Evolutionary conservation across 2,888 invertebrate species (phyloP).

Genomic region (Tortrix viridana): DNA sequence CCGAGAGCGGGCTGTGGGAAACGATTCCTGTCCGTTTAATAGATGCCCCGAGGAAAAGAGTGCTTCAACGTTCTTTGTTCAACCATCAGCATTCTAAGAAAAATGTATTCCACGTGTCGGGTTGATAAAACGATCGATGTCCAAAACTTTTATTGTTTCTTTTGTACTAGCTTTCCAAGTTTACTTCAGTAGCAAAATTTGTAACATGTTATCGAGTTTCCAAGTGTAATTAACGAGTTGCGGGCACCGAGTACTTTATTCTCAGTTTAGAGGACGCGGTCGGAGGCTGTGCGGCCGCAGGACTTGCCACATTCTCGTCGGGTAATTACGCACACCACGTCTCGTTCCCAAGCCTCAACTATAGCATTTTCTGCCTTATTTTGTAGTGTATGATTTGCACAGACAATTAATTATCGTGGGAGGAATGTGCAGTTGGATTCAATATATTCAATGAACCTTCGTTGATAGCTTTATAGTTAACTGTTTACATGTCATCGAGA

Average conservation of each 20-base stretch:
- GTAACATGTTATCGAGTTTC: slow-evolving; percentile 68
- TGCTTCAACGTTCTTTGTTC: slow-evolving; percentile 62
- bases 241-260: slow-evolving; percentile 74
- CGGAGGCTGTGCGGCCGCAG: slow-evolving; percentile 67
- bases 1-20: slow-evolving; percentile 79
- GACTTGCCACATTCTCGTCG: slow-evolving; percentile 78
- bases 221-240: slow-evolving; percentile 75
- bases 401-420: slow-evolving; percentile 79
- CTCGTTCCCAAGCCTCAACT: slow-evolving; percentile 74
- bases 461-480: slow-evolving; percentile 49
- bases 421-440: slow-evolving; percentile 63
- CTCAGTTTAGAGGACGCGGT: slow-evolving; percentile 70
- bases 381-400: slow-evolving; percentile 78
- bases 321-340: slow-evolving; percentile 78
- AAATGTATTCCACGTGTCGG: slow-evolving; percentile 40
- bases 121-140: slow-evolving; percentile 9
- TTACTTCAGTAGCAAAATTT: slow-evolving; percentile 49
- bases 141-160: slow-evolving; percentile 7
- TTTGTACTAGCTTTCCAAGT: slow-evolving; percentile 32
- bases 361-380: slow-evolving; percentile 80
- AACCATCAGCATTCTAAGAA: slow-evolving; percentile 57
- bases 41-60: slow-evolving; percentile 71
- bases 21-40: slow-evolving; percentile 78
- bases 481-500: slow-evolving; percentile 48
- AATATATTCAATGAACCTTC: slow-evolving; percentile 56